phyloP scores from a whole-genome alignment of 2,797 vertebrate genomes.

The Glyptemys insculpta region DNA sequence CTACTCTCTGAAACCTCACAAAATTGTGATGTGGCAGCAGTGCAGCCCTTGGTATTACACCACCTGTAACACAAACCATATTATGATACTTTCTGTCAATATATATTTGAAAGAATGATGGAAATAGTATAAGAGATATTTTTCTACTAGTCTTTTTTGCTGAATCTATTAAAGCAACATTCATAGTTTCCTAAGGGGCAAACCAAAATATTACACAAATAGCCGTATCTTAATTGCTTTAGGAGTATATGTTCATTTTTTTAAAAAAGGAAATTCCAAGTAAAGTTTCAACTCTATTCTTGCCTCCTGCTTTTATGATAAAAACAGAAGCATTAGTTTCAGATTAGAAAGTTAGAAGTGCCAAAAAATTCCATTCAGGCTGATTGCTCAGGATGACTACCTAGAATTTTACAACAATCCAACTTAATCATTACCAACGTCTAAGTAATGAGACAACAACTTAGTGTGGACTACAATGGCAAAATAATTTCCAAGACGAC shows the following conservation, averaged over 20 bases:
- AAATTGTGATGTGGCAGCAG: constrained; percentile 77
- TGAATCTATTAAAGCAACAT: constrained; percentile 43
- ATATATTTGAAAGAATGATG: constrained; percentile 41
- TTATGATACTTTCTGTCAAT: constrained; percentile 70
- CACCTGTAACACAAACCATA: constrained; percentile 79
- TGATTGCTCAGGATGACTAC: not conserved
- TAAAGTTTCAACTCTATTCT: not conserved
- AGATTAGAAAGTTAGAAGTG: not conserved
- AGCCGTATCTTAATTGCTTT: not conserved
- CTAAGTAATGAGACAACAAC: not conserved
- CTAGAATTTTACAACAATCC: not conserved
- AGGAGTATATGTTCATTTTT: not conserved
- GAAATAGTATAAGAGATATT: constrained; percentile 63
- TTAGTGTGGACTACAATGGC: not conserved
- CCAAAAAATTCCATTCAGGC: constrained; percentile 19
- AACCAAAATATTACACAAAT: not conserved
- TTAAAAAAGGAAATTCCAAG: not conserved
- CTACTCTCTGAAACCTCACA: constrained; percentile 79
- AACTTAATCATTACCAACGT: not conserved
- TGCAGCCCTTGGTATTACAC: constrained; percentile 76
- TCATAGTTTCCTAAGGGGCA: not conserved
- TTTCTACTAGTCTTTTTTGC: constrained; percentile 47
- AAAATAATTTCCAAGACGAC: not conserved
- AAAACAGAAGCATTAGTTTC: not conserved
- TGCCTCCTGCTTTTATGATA: not conserved